phyloP scores from a whole-genome alignment of 2,888 invertebrate genomes.

The Athetis lepigone region DNA sequence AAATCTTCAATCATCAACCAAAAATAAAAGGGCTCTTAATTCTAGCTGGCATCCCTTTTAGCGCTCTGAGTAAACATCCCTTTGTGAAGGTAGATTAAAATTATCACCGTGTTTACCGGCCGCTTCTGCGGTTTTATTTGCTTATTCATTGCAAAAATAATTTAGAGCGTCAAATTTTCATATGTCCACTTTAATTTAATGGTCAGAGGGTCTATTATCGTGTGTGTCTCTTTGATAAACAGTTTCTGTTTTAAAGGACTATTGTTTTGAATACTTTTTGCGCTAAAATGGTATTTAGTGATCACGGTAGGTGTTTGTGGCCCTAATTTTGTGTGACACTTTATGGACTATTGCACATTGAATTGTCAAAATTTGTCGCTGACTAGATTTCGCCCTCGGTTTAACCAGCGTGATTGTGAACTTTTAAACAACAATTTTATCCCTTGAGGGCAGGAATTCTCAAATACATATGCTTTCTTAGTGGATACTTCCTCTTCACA shows the following conservation, averaged over 20 bases:
- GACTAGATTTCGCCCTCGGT: too few relatives aligned
- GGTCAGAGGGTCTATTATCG: conserved; percentile 40
- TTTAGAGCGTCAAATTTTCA: conserved; percentile 41
- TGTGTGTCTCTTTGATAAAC: conserved; percentile 17
- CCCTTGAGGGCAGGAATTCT: too few relatives aligned
- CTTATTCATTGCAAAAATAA: conserved; percentile 67
- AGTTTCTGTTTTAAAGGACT: conserved; percentile 35
- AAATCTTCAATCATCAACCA: conserved; percentile 37
- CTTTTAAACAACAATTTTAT: too few relatives aligned
- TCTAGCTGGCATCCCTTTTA: conserved; percentile 78
- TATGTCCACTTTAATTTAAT: conserved; percentile 42
- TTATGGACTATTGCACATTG: too few relatives aligned
- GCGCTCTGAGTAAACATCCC: conserved; percentile 72
- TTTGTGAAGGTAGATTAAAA: conserved; percentile 76
- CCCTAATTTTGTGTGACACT: conserved; percentile 8
- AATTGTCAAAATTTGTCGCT: too few relatives aligned
- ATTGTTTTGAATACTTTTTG: conserved; percentile 52
- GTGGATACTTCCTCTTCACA: too few relatives aligned
- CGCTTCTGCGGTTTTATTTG: conserved; percentile 71
- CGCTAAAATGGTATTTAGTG: conserved; percentile 22
- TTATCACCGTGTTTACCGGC: conserved; percentile 76
- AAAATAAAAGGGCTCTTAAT: conserved; percentile 75
- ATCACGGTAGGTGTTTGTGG: conserved; percentile 17
- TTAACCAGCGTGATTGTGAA: too few relatives aligned
- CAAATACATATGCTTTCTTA: too few relatives aligned